Conservation (phyloP, 2,797 vertebrate species). For the Schizothorax lantsangensis region DNA sequence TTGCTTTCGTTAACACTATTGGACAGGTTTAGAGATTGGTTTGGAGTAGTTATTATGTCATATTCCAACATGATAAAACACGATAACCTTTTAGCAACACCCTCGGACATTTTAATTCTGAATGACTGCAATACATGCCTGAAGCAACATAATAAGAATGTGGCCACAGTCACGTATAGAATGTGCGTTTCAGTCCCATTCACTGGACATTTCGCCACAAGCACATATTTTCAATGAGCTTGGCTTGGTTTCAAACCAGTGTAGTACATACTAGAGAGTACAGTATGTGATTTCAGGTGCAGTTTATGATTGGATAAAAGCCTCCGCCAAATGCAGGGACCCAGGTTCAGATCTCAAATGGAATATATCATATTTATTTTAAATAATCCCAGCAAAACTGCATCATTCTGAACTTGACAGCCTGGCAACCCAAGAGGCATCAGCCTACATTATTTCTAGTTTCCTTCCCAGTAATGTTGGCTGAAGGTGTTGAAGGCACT, state of each 20-base stretch:
- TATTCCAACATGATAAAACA: not conserved
- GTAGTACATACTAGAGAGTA: not conserved
- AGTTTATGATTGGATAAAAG: not conserved
- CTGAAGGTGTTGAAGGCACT: not conserved
- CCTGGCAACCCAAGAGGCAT: not conserved
- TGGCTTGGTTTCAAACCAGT: not conserved
- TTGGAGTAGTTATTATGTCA: not conserved
- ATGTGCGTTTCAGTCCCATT: not conserved
- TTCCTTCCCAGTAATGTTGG: not conserved
- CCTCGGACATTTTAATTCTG: not conserved
- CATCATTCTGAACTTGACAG: not conserved
- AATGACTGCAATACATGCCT: not conserved
- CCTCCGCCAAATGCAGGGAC: not conserved
- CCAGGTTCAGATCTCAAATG: not conserved
- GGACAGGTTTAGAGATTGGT: not conserved
- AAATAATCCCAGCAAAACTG: not conserved
- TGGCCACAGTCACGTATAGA: not conserved
- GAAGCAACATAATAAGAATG: not conserved
- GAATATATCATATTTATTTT: not conserved
- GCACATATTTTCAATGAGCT: not conserved
- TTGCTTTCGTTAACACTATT: not conserved
- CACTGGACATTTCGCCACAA: not conserved
- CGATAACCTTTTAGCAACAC: not conserved
- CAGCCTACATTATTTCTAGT: not conserved
- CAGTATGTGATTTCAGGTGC: not conserved